Base-by-base conservation (phyloP, 37 sponge, comb jelly and placozoan species). In the Cliona cf. orientalis region DNA sequence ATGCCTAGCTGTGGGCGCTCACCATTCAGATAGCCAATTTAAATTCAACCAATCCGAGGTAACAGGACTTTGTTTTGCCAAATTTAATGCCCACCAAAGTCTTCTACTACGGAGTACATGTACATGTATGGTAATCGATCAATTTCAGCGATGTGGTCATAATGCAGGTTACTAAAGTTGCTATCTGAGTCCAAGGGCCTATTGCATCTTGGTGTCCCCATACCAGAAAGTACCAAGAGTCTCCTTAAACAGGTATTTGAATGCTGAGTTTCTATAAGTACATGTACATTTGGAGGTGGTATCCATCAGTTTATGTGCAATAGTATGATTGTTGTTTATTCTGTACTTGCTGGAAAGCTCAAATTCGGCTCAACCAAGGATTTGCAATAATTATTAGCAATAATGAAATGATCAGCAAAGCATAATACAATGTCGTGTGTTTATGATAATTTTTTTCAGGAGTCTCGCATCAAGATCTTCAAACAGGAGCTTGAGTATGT, bases 131-230 rank as follows among this genome's bases (percentile, higher is more conserved):
- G n/a, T n/a, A n/a, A 14, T n/a, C 26, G 9, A 63, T 63, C 65
- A 63, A 11, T 23, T 11, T 21, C 32, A 63, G 17, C 43, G 23
- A 37, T 40, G 21, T n/a, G 41, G 37, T 39, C 12, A 69, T 36
- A 9, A 69, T 62, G 63, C 63, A 88, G 88, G 29, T 36, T 88
- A 26, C 43, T 88, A 11, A 74, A 78, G 35, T 31, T 94, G 55
- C 46, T 97, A 5, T 83, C 88, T 44, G 97, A 91, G 74, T 86
- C 82, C 5, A 97, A 87, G 67, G 84, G 80, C 37, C 66, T 97
- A 43, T 28, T 37, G 5, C 63, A 62, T 32, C 78, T 91, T 12
- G 85, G 76, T 5, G 49, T 91, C 3, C 26, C 57, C 39, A 55
- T 97, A n/a, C 93, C 97, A 42, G 90, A 87, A 9, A 58, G 77